Conservation (phyloP, 2,797 vertebrate genomes). For the Clamator glandarius region DNA sequence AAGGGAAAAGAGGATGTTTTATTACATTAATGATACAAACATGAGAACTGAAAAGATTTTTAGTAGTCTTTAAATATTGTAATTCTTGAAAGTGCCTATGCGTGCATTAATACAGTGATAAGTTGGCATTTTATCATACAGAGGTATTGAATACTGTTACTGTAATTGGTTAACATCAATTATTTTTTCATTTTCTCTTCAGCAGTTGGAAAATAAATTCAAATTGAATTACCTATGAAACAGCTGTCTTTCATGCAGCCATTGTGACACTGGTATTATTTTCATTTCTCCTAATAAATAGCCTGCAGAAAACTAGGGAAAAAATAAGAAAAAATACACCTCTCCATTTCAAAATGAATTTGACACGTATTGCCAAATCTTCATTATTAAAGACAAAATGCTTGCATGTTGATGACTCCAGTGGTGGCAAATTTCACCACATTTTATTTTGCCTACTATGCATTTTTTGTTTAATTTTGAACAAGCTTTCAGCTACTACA, state of each 20-base stretch:
- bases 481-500: not conserved
- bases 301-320: constrained; percentile 41
- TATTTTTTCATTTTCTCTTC: constrained; percentile 49
- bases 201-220: constrained; percentile 71
- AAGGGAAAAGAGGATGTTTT: not conserved
- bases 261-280: constrained; percentile 53
- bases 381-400: not conserved
- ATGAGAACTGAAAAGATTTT: not conserved
- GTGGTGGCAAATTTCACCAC: not conserved
- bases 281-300: constrained; percentile 36
- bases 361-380: not conserved
- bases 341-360: not conserved
- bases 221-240: constrained; percentile 59
- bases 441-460: not conserved
- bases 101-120: not conserved
- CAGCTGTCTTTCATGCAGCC: constrained; percentile 69
- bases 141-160: not conserved
- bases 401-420: not conserved
- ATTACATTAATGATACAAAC: not conserved
- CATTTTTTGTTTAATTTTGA: not conserved
- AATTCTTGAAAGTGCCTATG: not conserved
- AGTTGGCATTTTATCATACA: not conserved
- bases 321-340: not conserved
- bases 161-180: not conserved
- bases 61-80: not conserved